Conservation (phyloP, 2,113 vertebrate species). For the Dipodomys ordii region DNA sequence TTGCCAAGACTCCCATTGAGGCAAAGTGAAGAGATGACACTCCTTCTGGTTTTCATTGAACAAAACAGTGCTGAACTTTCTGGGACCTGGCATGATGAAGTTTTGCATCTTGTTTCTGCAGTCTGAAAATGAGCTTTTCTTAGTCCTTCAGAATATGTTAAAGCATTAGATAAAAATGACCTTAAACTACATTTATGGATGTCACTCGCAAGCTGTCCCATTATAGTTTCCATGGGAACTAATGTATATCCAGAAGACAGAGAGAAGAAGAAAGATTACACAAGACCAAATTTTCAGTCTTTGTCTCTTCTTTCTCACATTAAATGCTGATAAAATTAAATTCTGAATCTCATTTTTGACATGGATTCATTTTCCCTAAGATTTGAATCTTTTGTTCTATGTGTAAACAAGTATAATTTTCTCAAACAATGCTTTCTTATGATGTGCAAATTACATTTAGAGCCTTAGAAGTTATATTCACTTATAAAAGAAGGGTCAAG, state of each 20-base stretch:
- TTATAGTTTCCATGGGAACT: constrained; percentile 81
- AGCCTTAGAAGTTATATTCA: background rate
- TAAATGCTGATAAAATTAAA: constrained; percentile 54
- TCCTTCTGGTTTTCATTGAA: constrained; percentile 1
- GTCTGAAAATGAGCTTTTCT: constrained; percentile 67
- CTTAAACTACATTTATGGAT: constrained; percentile 76
- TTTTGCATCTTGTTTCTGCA: constrained; percentile 41
- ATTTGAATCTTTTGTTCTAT: background rate
- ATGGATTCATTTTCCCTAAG: background rate
- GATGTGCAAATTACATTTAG: constrained; percentile 22
- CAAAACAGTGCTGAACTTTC: constrained; percentile 48
- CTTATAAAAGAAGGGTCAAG: background rate
- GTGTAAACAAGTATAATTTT: background rate
- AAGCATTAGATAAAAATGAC: constrained; percentile 78
- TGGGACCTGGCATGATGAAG: constrained; percentile 52
- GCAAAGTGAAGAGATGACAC: background rate
- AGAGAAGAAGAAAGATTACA: constrained; percentile 18
- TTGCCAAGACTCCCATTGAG: background rate
- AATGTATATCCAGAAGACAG: constrained; percentile 76
- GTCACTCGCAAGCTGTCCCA: constrained; percentile 67
- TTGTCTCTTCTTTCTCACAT: constrained; percentile 19
- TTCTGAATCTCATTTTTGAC: background rate
- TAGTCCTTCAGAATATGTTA: constrained; percentile 76
- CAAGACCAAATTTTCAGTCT: constrained; percentile 61
- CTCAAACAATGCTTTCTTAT: background rate